Percentiles rank a stretch among this genome's conserved stretches.
These are phyloP conservation scores for Ammodytes dubius DNA, from an alignment of 2,113 vertebrate genomes.

Conservation along the genomic window DNA sequence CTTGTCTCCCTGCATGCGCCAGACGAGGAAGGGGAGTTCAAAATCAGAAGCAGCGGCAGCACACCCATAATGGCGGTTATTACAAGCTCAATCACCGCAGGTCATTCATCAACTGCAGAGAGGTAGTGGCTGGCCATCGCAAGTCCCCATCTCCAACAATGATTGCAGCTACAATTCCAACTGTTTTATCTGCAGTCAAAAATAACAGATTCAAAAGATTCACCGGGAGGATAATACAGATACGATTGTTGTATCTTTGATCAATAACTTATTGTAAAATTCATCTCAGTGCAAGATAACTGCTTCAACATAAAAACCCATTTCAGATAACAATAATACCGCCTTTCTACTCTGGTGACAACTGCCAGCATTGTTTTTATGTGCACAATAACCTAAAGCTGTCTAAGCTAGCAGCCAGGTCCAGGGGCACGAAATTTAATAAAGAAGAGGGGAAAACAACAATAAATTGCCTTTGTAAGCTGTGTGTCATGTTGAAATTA, in stretches of 20 bases:
- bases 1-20: background rate
- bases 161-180: constrained; percentile 14
- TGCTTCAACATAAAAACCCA: constrained; percentile 46
- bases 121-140: constrained; percentile 2
- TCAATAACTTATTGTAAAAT: constrained; percentile 48
- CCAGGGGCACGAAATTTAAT: constrained; percentile 58
- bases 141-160: background rate
- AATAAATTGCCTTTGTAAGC: constrained; percentile 74
- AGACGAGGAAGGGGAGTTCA: background rate
- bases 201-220: constrained; percentile 28
- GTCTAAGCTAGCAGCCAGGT: constrained; percentile 56
- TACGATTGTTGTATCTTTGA: constrained; percentile 24
- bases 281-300: constrained; percentile 41
- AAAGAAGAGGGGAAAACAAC: constrained; percentile 68
- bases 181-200: constrained; percentile 21
- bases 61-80: constrained; percentile 21
- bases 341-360: constrained; percentile 44
- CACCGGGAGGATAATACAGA: background rate
- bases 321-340: constrained; percentile 53
- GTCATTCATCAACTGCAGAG: constrained; percentile 23
- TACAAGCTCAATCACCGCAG: constrained; percentile 29
- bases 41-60: background rate
- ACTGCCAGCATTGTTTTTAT: constrained; percentile 64
- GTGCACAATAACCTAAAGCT: constrained; percentile 69
- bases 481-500: constrained; percentile 61